Conservation (phyloP, 2,113 vertebrate genomes). For the Eidolon helvum region DNA sequence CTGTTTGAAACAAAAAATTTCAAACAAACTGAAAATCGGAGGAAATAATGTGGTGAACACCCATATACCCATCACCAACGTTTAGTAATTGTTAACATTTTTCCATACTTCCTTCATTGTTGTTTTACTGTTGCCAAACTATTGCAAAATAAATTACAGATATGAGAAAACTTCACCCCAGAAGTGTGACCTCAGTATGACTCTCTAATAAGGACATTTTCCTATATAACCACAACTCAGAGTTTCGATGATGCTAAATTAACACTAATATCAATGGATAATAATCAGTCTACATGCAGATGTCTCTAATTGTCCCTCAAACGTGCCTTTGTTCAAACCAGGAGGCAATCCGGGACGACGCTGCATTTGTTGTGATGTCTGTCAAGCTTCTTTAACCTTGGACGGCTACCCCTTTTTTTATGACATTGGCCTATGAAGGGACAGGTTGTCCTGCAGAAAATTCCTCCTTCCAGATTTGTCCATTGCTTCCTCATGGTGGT, state of each 20-base stretch:
- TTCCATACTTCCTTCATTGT: not conserved
- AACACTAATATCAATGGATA: not conserved
- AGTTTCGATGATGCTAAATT: too few species aligned
- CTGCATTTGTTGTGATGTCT: rapidly evolving
- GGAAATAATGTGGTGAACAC: not conserved
- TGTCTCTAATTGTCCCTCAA: not conserved
- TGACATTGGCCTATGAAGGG: not conserved
- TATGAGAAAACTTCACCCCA: not conserved
- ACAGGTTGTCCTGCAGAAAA: not conserved
- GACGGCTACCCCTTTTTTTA: too few species aligned
- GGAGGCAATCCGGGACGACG: not conserved
- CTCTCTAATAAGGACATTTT: not conserved
- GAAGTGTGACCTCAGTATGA: not conserved
- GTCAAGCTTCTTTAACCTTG: not conserved
- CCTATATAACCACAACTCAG: not conserved
- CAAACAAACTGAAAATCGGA: not conserved
- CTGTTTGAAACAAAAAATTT: not conserved
- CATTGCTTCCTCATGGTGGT: not conserved
- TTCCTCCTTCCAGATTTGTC: not conserved
- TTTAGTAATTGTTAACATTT: not conserved
- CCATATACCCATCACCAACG: not conserved
- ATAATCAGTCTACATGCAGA: rapidly evolving
- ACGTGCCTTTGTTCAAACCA: not conserved
- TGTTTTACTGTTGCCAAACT: not conserved
- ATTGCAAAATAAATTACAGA: not conserved